Evolutionary conservation across 2,113 vertebrate genomes (phyloP), one percentile per base, ranked within the genome.

Genomic region (Cryptoleucopteryx plumbea): DNA sequence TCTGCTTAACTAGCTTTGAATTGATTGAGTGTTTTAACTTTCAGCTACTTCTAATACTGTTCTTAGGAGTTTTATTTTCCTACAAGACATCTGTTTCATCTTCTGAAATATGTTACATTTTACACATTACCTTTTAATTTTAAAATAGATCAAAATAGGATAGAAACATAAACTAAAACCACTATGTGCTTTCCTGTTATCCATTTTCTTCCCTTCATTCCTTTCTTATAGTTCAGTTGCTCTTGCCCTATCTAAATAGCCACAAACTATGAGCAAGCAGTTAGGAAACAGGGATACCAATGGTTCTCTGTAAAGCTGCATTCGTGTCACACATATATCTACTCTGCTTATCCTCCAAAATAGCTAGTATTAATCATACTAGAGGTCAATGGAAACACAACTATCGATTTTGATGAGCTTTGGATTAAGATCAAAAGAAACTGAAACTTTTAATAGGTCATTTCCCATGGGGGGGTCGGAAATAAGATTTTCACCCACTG

Each of bases 391-490:
- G 32, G 52, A 93, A 93, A 81, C 31, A 55, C 12, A 91, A 23
- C 23, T 85, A 88, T 67, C 71, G 79, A 92, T 90, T 92, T 74
- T 82, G 52, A 77, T 92, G 45, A 70, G 16, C 9, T 93, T 90
- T 63, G n/a, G 55, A 81, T 93, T 86, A 83, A 91, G 79, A 94
- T 77, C 45, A 92, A 86, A 95, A 62, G 53, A 74, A 86, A 56
- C 25, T n/a, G 31, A 19, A 93, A 86, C 47, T 92, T 92, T 77
- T 83, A 83, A 55, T 32, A 55, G 10, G 18, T n/a, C 16, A 38
- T 80, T 95, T 94, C 75, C 47, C 62, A 17, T 18, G 25, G 25
- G 2, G 9, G 7, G 7, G 11, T 10, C 5, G 2, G 11, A 11
- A 70, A 62, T 61, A 95, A 85, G 25, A 42, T 88, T 86, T 90